Evolutionary conservation across 2,888 invertebrate species (phyloP).

Genomic region (Xestia xanthographa): DNA sequence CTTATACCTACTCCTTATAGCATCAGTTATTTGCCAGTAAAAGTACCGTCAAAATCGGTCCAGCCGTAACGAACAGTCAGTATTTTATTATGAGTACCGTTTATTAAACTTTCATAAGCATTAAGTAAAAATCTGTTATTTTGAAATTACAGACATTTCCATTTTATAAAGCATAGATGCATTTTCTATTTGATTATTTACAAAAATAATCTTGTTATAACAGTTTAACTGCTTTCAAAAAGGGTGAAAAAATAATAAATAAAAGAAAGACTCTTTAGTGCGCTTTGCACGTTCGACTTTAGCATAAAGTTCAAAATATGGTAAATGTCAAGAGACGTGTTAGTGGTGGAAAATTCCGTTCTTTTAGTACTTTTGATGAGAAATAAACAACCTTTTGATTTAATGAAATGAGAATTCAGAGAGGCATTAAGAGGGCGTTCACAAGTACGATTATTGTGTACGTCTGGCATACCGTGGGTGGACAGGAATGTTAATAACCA

Average conservation of each 20-base stretch:
- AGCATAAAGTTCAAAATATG: slow-evolving; percentile 23
- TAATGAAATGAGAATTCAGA: not conserved
- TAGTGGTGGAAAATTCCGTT: not conserved
- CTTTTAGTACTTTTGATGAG: slow-evolving; percentile 1
- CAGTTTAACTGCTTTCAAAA: not conserved
- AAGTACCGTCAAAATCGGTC: not conserved
- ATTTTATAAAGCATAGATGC: too few relatives aligned
- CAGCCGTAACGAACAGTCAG: too few relatives aligned
- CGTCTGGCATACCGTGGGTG: not conserved
- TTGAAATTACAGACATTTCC: too few relatives aligned
- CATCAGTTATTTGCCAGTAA: not conserved
- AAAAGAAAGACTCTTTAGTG: not conserved
- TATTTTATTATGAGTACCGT: too few relatives aligned
- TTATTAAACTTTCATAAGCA: too few relatives aligned
- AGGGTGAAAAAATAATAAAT: not conserved
- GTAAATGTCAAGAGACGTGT: not conserved
- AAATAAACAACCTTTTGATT: not conserved
- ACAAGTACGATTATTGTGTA: not conserved
- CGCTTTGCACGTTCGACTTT: slow-evolving; percentile 14
- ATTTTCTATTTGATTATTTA: too few relatives aligned
- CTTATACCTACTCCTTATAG: too few relatives aligned
- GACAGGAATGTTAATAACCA: not conserved
- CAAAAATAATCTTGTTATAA: not conserved
- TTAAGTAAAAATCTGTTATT: too few relatives aligned
- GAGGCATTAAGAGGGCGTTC: slow-evolving; percentile 8